Evolutionary conservation across 2,797 vertebrate species (phyloP).

Genomic region (Betta splendens): DNA sequence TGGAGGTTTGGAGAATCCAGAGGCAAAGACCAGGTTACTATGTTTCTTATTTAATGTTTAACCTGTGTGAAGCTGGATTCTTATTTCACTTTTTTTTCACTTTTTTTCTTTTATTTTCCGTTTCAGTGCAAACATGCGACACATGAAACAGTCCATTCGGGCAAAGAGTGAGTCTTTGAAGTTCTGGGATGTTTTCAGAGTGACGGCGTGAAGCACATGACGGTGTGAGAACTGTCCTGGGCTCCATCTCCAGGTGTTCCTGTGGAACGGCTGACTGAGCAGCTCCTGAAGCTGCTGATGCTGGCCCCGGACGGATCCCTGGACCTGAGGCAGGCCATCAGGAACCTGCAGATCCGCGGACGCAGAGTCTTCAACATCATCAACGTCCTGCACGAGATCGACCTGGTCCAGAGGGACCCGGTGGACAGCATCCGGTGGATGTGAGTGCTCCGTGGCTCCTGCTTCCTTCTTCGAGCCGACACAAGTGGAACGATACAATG

Average conservation of each 20-base stretch:
- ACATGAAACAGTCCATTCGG: not conserved
- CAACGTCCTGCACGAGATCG: conserved; percentile 87
- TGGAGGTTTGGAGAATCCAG: not conserved
- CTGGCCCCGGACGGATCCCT: conserved; percentile 82
- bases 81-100: too few relatives aligned
- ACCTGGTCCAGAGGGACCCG: conserved; percentile 85
- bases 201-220: too few relatives aligned
- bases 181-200: too few relatives aligned
- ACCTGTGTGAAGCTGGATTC: not conserved
- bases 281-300: conserved; percentile 88
- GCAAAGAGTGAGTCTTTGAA: too few relatives aligned
- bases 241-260: conserved; percentile 56
- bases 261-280: conserved; percentile 83
- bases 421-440: conserved; percentile 89
- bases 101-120: not conserved
- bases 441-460: conserved; percentile 78
- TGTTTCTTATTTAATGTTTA: not conserved
- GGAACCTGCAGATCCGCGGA: conserved; percentile 81
- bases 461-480: too few relatives aligned
- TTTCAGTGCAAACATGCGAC: not conserved
- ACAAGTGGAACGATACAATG: too few relatives aligned
- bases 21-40: conserved; percentile 21
- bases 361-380: conserved; percentile 92
- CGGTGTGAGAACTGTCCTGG: too few relatives aligned
- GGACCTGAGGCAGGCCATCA: conserved; percentile 85